A percentile compares a stretch with the other conserved stretches of the same genome.
These are phyloP conservation scores for Drymonia ruficornis DNA, from an alignment of 2,888 invertebrate species.

Conservation along the genomic window DNA sequence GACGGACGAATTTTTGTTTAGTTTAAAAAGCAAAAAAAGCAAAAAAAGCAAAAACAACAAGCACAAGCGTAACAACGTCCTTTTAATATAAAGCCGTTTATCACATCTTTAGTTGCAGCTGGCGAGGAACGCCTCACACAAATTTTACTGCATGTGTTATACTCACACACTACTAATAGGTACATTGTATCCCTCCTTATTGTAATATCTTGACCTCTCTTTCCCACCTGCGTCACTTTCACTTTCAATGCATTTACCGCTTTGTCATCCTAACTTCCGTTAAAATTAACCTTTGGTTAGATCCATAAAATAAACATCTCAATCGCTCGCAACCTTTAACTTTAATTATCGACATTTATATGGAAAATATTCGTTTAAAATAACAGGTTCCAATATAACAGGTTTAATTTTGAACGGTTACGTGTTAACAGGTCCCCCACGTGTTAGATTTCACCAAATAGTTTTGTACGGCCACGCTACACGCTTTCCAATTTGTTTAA, in stretches of 20 bases:
- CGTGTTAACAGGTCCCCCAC: constrained; percentile 1
- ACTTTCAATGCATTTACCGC: not conserved
- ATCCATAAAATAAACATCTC: not conserved
- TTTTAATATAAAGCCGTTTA: too few species aligned
- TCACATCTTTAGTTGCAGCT: too few species aligned
- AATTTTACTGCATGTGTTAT: too few species aligned
- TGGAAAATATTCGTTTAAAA: not conserved
- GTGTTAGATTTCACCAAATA: constrained; percentile 5
- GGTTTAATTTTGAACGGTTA: not conserved
- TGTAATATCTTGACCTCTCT: not conserved
- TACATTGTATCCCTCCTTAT: too few species aligned
- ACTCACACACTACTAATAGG: too few species aligned
- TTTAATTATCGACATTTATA: not conserved
- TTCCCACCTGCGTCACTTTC: not conserved
- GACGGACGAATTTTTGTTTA: too few species aligned
- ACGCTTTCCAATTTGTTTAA: constrained; percentile 4
- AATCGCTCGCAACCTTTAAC: not conserved
- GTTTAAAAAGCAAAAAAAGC: too few species aligned
- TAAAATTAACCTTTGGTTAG: not conserved
- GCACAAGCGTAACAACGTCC: too few species aligned
- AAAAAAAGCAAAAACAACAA: too few species aligned
- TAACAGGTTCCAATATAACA: not conserved
- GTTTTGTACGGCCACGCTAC: not conserved
- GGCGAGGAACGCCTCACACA: too few species aligned
- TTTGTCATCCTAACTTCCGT: constrained; percentile 17